Percentiles rank a stretch among this genome's conserved stretches.
phyloP scores from a whole-genome alignment of 1,140 invertebrate species.

The Leptopilina clavipes region DNA sequence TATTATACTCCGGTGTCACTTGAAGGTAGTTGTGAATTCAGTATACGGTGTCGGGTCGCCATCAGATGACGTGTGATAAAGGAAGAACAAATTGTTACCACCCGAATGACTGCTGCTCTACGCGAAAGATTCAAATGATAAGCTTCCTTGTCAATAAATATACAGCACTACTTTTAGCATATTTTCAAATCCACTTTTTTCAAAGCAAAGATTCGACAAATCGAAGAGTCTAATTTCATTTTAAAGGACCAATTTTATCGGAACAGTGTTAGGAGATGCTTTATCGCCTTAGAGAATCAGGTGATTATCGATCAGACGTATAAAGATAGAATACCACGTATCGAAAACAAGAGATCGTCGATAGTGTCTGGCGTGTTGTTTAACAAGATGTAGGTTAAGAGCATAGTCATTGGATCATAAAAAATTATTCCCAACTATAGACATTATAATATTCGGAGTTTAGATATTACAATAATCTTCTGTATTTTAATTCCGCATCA shows the following conservation, averaged over 20 bases:
- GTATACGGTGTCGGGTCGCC: slow-evolving; percentile 68
- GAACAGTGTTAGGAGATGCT: not conserved
- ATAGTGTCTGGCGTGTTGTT: slow-evolving; percentile 15
- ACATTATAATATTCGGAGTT: slow-evolving; percentile 2
- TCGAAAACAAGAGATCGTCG: slow-evolving; percentile 9
- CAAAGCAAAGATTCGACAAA: not conserved
- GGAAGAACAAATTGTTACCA: slow-evolving; percentile 72
- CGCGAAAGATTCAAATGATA: slow-evolving; percentile 65
- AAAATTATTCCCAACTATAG: not conserved
- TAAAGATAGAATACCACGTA: slow-evolving; percentile 3
- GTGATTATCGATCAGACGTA: slow-evolving; percentile 20
- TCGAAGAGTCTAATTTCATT: not conserved
- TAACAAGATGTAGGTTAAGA: slow-evolving; percentile 13
- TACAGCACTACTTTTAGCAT: slow-evolving; percentile 53
- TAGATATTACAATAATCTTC: not conserved
- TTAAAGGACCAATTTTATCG: not conserved
- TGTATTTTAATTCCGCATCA: not conserved
- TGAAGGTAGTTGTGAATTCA: slow-evolving; percentile 67
- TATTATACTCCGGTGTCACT: slow-evolving; percentile 70
- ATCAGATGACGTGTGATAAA: slow-evolving; percentile 73
- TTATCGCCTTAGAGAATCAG: not conserved
- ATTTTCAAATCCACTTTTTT: not conserved
- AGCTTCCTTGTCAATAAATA: slow-evolving; percentile 64
- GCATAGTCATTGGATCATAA: slow-evolving; percentile 3
- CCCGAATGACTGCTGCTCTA: slow-evolving; percentile 69